Evolutionary conservation across 2,797 vertebrate genomes (phyloP), one percentile per base, ranked within the genome.

Genomic region (Anas capensis): DNA sequence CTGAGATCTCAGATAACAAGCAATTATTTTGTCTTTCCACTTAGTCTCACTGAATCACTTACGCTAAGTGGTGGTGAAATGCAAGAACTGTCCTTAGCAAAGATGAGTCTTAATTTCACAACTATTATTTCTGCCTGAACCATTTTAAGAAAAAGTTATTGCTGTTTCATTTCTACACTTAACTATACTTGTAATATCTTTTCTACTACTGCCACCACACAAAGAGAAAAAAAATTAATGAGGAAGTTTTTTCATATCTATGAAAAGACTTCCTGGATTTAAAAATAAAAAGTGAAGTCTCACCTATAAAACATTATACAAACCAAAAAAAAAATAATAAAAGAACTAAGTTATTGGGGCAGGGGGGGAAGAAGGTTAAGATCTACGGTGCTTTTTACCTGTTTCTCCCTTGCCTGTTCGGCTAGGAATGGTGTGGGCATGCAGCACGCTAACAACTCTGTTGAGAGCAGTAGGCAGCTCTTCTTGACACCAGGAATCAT

Each of bases 401-500:
- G 97, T 95, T 53, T 98, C 98, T 11, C 97, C 94, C 88, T 98
- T 99, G 97, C 97, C 90, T 7, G 95, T 98, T 90, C 98, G 97
- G 88, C 98, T 98, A 29, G 98, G 98, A 90, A 99, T 97, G 2
- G 99, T 99, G 80, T 99, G 95, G 36, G 94, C 96, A 79, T 99
- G 98, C 82, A 99, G 97, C 95, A 99, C 96, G 48, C 90, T 95
- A 10, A 99, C 95, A 0, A 98, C 98, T 80, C 99, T 98, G 69
- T 98, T 97, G 56, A 98, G 98, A 54, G 99, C 99, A 34, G 97
- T 97, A 13, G 98, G 94, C 93, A 99, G 97, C 81, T 99, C 98
- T 88, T 99, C 99, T 82, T 99, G 98, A 72, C 97, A 98, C 99
- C 99, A 99, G 10, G 98, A 98, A 40, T 97, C 95, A 68, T 99